Conservation (phyloP, 2,888 invertebrate genomes). For the Cryptus viduatorius region DNA sequence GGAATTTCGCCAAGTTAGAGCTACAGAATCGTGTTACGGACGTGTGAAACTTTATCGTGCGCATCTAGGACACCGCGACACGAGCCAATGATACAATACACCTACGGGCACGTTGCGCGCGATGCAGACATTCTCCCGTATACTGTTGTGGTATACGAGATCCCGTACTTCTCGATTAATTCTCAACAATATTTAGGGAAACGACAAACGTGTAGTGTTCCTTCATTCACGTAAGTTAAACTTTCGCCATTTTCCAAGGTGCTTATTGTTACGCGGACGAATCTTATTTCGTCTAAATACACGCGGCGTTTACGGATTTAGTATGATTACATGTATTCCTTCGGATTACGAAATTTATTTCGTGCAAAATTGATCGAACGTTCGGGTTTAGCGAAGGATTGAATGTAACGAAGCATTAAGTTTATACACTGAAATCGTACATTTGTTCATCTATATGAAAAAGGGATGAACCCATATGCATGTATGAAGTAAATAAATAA, state of each 20-base stretch:
- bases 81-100: constrained; percentile 38
- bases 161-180: constrained; percentile 12
- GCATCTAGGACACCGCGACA: constrained; percentile 58
- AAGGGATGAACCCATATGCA: too few species aligned
- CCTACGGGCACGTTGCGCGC: background rate
- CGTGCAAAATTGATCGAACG: too few species aligned
- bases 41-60: constrained; percentile 70
- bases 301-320: too few species aligned
- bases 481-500: too few species aligned
- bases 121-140: constrained; percentile 13
- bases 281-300: background rate
- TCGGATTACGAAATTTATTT: too few species aligned
- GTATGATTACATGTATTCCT: too few species aligned
- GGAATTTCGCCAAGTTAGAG: constrained; percentile 46
- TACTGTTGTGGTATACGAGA: background rate
- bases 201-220: background rate
- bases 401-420: too few species aligned
- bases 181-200: constrained; percentile 10
- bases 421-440: too few species aligned
- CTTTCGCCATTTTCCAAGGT: background rate
- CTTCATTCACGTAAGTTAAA: background rate
- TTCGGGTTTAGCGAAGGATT: too few species aligned
- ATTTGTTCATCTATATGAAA: too few species aligned
- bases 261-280: background rate
- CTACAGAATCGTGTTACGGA: constrained; percentile 60